Conservation (phyloP, 2,888 invertebrate species). For the Nephrotoma flavescens region DNA sequence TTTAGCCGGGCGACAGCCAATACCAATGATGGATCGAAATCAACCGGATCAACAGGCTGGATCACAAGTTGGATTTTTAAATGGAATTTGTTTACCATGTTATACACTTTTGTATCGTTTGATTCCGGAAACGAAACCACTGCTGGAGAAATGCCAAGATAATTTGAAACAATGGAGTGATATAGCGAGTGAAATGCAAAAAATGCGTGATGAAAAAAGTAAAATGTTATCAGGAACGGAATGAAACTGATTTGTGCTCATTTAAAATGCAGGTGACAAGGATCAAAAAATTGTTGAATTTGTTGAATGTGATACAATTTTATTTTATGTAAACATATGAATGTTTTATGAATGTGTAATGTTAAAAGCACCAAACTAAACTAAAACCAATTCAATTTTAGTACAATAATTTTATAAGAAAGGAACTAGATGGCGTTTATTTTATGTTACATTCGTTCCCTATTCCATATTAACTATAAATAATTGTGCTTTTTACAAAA, state of each 20-base stretch:
- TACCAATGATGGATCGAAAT: conserved; percentile 68
- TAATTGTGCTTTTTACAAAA: neutral
- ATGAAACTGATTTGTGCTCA: neutral
- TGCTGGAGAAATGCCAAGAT: conserved; percentile 49
- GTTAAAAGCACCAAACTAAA: neutral
- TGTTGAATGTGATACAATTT: neutral
- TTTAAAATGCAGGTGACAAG: neutral
- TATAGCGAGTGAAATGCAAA: conserved; percentile 21
- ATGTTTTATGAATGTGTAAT: neutral
- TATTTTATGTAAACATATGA: neutral
- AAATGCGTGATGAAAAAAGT: conserved; percentile 14
- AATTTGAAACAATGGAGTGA: conserved; percentile 47
- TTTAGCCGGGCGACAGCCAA: conserved; percentile 49
- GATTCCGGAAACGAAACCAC: conserved; percentile 53
- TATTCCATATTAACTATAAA: neutral
- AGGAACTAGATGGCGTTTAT: neutral
- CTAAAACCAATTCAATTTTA: neutral
- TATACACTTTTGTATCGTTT: conserved; percentile 51
- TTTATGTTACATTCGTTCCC: neutral
- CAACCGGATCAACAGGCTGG: conserved; percentile 59
- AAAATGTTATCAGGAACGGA: neutral
- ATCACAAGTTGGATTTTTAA: conserved; percentile 66
- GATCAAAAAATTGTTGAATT: neutral
- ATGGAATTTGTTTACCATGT: conserved; percentile 68
- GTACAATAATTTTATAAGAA: neutral